Base-by-base conservation (phyloP, 2,888 invertebrate genomes). In the Clunio marinus region DNA sequence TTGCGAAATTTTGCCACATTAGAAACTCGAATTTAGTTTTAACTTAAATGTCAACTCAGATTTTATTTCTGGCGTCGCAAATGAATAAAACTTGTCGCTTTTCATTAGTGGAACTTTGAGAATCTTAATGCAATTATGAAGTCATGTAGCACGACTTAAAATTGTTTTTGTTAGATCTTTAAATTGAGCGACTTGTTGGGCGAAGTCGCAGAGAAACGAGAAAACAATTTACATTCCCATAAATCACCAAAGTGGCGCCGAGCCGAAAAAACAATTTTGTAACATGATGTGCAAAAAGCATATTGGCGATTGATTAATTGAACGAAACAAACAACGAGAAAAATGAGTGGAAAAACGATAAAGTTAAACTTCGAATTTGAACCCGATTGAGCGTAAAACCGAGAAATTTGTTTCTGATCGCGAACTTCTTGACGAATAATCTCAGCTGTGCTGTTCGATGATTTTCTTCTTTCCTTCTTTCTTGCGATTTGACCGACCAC, bases 291-390 rank as follows among this genome's bases (percentile, higher is more conserved):
- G 51, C 17, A 4, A 3, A 51, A 51, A 17, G 7, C 2, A 4
- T 17, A 20, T 51, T 22, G 51, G 17, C 8, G 10, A 22, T 51
- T 51, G 51, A 51, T 51, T 51, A 51, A 51, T 51, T 51, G 51
- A 8, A 17, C 20, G 22, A 32, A 32, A 32, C 10, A 32, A 10
- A n/a, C 41, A 8, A 51, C 51, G 51, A 51, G 10, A 51, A 51
- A 51, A 15, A 51, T 51, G 51, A 51, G n/a, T n/a, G n/a, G n/a
- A 51, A 51, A 22, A 5, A 20, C 51, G 10, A 22, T 17, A 51
- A 51, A 51, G 7, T n/a, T 41, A 2, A n/a, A 10, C 41, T n/a
- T 15, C 10, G 15, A 41, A 10, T 5, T 15, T 22, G 51, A 17
- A 22, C 22, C 17, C 3, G 10, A 20, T 17, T 2, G 10, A 51